Conservation (phyloP, 2,113 vertebrate genomes). For the Brachyhypopomus gauderio region DNA sequence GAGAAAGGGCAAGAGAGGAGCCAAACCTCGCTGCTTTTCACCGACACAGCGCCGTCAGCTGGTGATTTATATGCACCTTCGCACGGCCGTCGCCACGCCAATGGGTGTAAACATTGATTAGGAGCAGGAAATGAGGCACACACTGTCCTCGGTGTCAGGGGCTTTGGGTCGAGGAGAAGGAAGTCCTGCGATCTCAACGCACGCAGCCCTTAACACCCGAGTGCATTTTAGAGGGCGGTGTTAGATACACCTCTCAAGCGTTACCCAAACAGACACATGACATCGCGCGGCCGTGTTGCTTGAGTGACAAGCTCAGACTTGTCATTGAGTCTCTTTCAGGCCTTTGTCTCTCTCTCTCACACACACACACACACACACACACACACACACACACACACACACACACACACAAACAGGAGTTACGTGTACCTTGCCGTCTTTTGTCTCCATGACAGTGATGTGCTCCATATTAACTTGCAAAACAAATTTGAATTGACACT, state of each 20-base stretch:
- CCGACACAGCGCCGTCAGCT: slow-evolving; percentile 56
- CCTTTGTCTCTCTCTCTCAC: slow-evolving; percentile 74
- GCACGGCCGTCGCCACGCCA: slow-evolving; percentile 59
- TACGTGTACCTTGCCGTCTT: slow-evolving; percentile 64
- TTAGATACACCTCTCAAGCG: slow-evolving; percentile 72
- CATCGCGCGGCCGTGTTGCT: slow-evolving; percentile 58
- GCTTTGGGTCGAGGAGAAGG: slow-evolving; percentile 71
- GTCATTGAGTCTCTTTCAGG: slow-evolving; percentile 74
- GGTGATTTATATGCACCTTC: slow-evolving; percentile 58
- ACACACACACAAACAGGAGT: slow-evolving; percentile 58
- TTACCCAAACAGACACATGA: slow-evolving; percentile 68
- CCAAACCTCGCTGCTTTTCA: slow-evolving; percentile 50
- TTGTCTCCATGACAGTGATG: slow-evolving; percentile 55
- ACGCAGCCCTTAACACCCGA: slow-evolving; percentile 71
- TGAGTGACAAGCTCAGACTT: slow-evolving; percentile 74
- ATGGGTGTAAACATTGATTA: slow-evolving; percentile 77
- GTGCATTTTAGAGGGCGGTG: slow-evolving; percentile 69
- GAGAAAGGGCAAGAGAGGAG: slow-evolving; percentile 50
- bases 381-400: slow-evolving; percentile 37
- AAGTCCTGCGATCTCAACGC: slow-evolving; percentile 72
- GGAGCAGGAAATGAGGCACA: slow-evolving; percentile 75
- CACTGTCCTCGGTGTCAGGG: slow-evolving; percentile 72
- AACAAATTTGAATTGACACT: slow-evolving; percentile 31
- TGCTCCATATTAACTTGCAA: background rate
- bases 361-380: slow-evolving; percentile 50